Percentiles rank a stretch among this genome's conserved stretches.
Evolutionary conservation across 2,113 vertebrate species (phyloP).

Genomic region (Lucifuga dentata): DNA sequence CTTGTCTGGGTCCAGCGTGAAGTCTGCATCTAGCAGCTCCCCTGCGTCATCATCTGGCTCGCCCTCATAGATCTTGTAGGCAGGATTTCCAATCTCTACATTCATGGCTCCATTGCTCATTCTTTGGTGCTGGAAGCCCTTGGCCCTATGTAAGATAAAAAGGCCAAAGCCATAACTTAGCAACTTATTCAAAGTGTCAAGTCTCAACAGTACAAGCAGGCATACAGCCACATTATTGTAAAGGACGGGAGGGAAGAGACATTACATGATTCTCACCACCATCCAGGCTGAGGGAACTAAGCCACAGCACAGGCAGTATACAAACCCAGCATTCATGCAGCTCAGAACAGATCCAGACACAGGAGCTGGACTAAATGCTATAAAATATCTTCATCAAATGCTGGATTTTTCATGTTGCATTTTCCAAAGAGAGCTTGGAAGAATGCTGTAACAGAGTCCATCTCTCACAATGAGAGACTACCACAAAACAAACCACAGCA

Average conservation of each 20-base stretch:
- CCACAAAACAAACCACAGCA: constrained; percentile 56
- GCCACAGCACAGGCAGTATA: constrained; percentile 65
- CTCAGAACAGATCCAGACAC: constrained; percentile 36
- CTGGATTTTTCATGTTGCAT: constrained; percentile 54
- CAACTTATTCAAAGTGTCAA: neutral
- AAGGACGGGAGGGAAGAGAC: constrained; percentile 42
- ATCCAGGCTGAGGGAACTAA: constrained; percentile 63
- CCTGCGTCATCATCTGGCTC: constrained; percentile 94
- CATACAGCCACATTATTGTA: constrained; percentile 56
- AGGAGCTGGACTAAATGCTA: constrained; percentile 23
- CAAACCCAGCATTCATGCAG: constrained; percentile 69
- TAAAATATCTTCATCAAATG: constrained; percentile 33
- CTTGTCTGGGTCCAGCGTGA: constrained; percentile 96
- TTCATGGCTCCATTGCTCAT: constrained; percentile 99
- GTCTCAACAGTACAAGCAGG: constrained; percentile 51
- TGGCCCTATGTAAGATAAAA: constrained; percentile 83
- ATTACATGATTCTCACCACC: constrained; percentile 52
- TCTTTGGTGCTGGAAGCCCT: constrained; percentile 97
- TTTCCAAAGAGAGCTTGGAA: constrained; percentile 59
- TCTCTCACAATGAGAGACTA: constrained; percentile 35
- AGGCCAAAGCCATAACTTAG: neutral
- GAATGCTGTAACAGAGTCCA: constrained; percentile 49
- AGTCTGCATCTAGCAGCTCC: constrained; percentile 94
- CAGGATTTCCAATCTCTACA: constrained; percentile 97
- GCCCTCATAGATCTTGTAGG: constrained; percentile 98